These are phyloP conservation scores for Dasysyrphus tricinctus DNA, from an alignment of 2,888 invertebrate species.

Conservation along the genomic window DNA sequence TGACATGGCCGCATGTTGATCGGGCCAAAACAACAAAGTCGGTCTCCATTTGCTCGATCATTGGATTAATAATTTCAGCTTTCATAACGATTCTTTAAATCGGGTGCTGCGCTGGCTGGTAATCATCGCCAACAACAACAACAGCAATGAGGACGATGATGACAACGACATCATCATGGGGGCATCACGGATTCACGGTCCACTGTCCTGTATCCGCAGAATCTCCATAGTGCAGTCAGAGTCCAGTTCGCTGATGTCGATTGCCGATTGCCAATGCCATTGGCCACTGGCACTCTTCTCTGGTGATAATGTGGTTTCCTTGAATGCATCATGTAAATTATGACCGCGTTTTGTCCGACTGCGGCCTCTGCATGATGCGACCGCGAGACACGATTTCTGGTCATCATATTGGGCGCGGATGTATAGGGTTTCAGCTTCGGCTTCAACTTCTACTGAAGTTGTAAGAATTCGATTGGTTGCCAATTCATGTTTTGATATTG, in stretches of 20 bases:
- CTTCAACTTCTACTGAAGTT: slow-evolving; percentile 55
- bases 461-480: slow-evolving; percentile 72
- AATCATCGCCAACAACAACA: slow-evolving; percentile 65
- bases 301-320: slow-evolving; percentile 74
- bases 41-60: slow-evolving; percentile 73
- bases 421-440: slow-evolving; percentile 53
- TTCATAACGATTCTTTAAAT: slow-evolving; percentile 72
- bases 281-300: slow-evolving; percentile 57
- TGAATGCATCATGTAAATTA: slow-evolving; percentile 74
- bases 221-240: no score
- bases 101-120: slow-evolving; percentile 68
- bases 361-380: slow-evolving; percentile 67
- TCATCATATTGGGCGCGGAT: slow-evolving; percentile 36
- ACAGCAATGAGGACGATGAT: slow-evolving; percentile 42
- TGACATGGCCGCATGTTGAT: slow-evolving; percentile 75
- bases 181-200: slow-evolving; percentile 26
- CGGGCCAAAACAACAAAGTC: slow-evolving; percentile 74
- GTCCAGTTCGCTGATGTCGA: slow-evolving; percentile 26
- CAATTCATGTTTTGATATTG: slow-evolving; percentile 74
- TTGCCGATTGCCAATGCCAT: slow-evolving; percentile 61
- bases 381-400: slow-evolving; percentile 35
- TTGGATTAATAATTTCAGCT: slow-evolving; percentile 73
- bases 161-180: slow-evolving; percentile 73
- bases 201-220: no score
- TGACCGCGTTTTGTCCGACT: slow-evolving; percentile 72